Evolutionary conservation across 92 coral and sea anemone genomes (phyloP), one percentile per base, ranked within the genome.

Genomic region (Montipora capitata): DNA sequence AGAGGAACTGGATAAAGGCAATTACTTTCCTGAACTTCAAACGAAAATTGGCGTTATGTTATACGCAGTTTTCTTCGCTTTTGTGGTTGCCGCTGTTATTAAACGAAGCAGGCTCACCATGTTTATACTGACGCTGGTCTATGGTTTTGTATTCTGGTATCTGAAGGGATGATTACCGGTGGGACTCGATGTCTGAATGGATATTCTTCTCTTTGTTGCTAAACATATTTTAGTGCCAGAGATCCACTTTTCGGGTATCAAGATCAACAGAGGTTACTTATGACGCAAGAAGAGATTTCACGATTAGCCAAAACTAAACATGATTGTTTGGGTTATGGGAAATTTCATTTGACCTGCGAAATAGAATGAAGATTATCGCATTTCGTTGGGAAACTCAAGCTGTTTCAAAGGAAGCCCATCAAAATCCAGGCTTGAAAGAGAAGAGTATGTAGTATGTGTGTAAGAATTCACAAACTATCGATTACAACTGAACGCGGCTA

Each of bases 61-160:
- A 43, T 96, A 95, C 51, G 99, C 99, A 2, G 62, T 94, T 7
- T 97, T 97, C 88, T 97, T 97, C 52, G 97, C 87, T 13, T 80
- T 94, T 51, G 89, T 95, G 27, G 48, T 97, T 80, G 86, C 90
- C 52, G 98, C 98, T 42, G 73, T 93, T 40, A 87, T 79, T 88
- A 92, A 85, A 79, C 85, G 94, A n/a, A 95, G 91, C 74, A 79
- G 86, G 49, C 16, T 88, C 18, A 94, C 93, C 39, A 80, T 95
- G 2, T 83, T 82, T 11, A 84, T 68, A 7, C 59, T 97, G 13
- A 83, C 93, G 4, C 72, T 95, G 39, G 58, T 79, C 39, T 97
- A 97, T 77, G 88, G 91, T 13, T 87, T 87, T 64, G 88, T 96
- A 16, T 49, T 94, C 58, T 93, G 90, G 90, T 94, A 81, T 75